Evolutionary conservation across 2,113 vertebrate species (phyloP).

Genomic region (Oenanthe oenanthe): DNA sequence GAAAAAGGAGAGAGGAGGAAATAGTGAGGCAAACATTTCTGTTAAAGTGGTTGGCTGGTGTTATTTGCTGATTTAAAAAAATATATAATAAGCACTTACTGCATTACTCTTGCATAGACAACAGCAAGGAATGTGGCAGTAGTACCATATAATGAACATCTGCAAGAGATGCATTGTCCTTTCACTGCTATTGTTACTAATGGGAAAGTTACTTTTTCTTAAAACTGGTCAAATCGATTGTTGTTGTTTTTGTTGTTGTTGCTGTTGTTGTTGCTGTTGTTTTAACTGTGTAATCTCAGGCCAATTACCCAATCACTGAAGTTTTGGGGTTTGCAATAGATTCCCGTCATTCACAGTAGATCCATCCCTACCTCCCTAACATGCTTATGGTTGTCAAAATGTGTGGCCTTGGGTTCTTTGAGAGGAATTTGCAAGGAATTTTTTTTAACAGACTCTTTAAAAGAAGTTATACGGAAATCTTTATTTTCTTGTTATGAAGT

Average conservation of each 20-base stretch:
- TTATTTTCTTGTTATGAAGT: neutral
- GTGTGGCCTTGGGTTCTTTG: neutral
- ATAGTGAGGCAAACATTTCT: constrained; percentile 65
- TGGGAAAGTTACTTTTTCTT: neutral
- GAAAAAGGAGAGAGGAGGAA: constrained; percentile 60
- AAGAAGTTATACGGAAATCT: neutral
- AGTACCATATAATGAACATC: neutral
- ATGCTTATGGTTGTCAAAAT: neutral
- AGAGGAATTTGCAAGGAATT: neutral
- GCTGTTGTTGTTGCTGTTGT: neutral
- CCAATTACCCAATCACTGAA: neutral
- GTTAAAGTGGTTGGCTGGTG: constrained; percentile 70
- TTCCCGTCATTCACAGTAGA: neutral
- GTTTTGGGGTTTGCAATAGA: neutral
- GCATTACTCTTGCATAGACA: constrained; percentile 36
- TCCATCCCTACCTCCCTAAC: neutral
- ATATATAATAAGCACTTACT: constrained; percentile 47
- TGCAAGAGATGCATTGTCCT: neutral
- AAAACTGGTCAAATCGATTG: neutral
- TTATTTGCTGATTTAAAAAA: constrained; percentile 56
- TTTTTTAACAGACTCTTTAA: neutral
- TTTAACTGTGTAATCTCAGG: neutral
- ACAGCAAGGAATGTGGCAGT: constrained; percentile 8
- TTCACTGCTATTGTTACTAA: neutral
- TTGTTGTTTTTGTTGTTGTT: neutral